These are phyloP conservation scores for Catocala sponsa DNA, from an alignment of 2,888 invertebrate genomes.

Conservation along the genomic window DNA sequence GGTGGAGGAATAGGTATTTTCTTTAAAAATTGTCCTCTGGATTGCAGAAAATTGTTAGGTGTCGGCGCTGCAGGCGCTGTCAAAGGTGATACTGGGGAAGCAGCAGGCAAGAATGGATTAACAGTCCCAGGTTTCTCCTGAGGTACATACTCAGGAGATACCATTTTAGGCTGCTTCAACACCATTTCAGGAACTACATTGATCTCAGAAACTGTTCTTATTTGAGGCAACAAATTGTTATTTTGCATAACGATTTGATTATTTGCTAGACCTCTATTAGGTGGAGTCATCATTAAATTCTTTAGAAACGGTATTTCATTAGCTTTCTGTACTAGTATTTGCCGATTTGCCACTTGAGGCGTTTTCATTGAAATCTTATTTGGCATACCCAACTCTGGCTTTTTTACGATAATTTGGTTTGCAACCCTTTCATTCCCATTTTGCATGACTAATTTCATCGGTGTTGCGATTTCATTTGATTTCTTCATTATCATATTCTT, in stretches of 20 bases:
- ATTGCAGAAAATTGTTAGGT: constrained; percentile 50
- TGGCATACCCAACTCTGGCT: constrained; percentile 9
- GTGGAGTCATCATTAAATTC: constrained; percentile 1
- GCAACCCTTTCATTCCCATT: background rate
- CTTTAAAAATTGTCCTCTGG: constrained; percentile 65
- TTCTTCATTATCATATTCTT: constrained; percentile 5
- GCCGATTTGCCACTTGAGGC: constrained; percentile 6
- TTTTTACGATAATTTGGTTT: constrained; percentile 10
- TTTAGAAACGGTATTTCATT: constrained; percentile 18
- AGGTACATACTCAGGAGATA: constrained; percentile 2
- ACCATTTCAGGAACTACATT: background rate
- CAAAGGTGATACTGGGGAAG: constrained; percentile 52
- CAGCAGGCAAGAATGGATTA: constrained; percentile 63
- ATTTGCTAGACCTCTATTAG: background rate
- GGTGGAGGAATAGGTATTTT: constrained; percentile 73
- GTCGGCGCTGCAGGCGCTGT: constrained; percentile 37
- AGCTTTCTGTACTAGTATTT: constrained; percentile 17
- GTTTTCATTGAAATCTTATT: constrained; percentile 21
- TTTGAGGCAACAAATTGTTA: background rate
- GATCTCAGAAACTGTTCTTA: background rate
- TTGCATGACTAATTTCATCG: constrained; percentile 1
- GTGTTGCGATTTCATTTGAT: background rate
- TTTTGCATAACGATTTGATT: constrained; percentile 4
- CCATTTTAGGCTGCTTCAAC: background rate
- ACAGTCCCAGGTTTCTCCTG: background rate